Evolutionary conservation across 2,888 invertebrate genomes (phyloP), one percentile per base, ranked within the genome.

Genomic region (Drosophila niveifrons): DNA sequence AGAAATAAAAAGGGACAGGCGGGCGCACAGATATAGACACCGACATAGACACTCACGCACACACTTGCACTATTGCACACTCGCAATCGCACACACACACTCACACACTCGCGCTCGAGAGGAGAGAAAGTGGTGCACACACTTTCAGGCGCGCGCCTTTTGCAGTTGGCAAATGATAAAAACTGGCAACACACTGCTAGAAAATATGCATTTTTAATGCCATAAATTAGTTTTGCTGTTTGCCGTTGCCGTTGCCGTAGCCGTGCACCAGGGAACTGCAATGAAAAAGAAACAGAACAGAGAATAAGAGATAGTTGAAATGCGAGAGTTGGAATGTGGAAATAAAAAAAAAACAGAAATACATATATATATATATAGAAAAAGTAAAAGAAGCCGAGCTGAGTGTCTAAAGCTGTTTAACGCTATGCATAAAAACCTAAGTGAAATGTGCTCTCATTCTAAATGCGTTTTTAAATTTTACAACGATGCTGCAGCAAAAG

Each of bases 201-300:
- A 89, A 89, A 89, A 88, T 88, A 85, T 90, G 75, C 88, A 90
- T 90, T 88, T 87, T 88, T 85, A 84, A 84, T 87, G 87, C 81
- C 81, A 80, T 88, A 86, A 82, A 88, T 86, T 83, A 88, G 87
- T 86, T 89, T 86, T 80, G 75, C 78, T 79, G 72, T 87, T 81
- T 81, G 75, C 75, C 58, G 67, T 65, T 57, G 31, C 39, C 39
- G 13, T 39, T 39, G 13, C 44, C 15, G 53, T 51, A 44, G 57
- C 46, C 46, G 48, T 47, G 66, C 72, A 72, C 79, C 66, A 66
- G 67, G 57, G 36, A 73, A 36, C 80, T 77, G 75, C 57, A 83
- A 82, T 28, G 65, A 61, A 56, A 68, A 31, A 52, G 48, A 69
- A 36, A 53, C 66, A 70, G 59, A 56, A 36, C 11, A 65, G 31